These are phyloP conservation scores for Tapirus indicus DNA, from an alignment of 2,797 vertebrate species.

Conservation along the genomic window DNA sequence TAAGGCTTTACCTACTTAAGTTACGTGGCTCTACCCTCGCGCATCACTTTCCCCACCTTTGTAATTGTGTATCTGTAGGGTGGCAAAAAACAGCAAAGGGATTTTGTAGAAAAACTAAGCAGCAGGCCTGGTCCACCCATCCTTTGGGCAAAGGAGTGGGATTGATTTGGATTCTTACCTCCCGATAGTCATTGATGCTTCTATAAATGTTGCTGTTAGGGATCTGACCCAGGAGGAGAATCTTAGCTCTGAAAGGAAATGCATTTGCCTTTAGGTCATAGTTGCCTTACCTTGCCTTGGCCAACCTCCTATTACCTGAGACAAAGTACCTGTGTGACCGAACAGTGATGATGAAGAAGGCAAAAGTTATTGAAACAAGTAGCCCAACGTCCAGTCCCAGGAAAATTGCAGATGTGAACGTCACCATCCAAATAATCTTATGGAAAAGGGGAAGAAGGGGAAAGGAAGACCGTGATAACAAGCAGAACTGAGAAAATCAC, in stretches of 20 bases:
- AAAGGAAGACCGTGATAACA: background rate
- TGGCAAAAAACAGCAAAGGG: background rate
- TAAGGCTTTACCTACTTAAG: background rate
- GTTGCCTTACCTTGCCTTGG: background rate
- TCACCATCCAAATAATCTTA: slow-evolving; percentile 85
- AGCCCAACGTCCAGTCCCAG: slow-evolving; percentile 85
- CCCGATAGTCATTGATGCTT: slow-evolving; percentile 78
- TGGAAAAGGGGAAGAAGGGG: slow-evolving; percentile 41
- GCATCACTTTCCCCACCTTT: background rate
- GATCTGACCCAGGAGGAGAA: slow-evolving; percentile 86
- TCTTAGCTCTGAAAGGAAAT: slow-evolving; percentile 85
- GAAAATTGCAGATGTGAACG: slow-evolving; percentile 79
- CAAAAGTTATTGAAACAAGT: slow-evolving; percentile 64
- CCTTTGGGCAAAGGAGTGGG: background rate
- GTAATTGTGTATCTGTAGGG: background rate
- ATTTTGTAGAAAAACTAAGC: background rate
- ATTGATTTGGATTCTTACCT: slow-evolving; percentile 77
- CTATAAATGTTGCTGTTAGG: slow-evolving; percentile 88
- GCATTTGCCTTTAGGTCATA: background rate
- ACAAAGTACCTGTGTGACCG: slow-evolving; percentile 85
- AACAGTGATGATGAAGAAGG: slow-evolving; percentile 82
- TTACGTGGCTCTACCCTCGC: background rate
- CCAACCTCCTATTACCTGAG: slow-evolving; percentile 4
- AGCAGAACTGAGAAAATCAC: background rate
- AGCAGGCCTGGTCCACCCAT: background rate